A percentile compares a stretch with the other conserved stretches of the same genome.
phyloP scores from a whole-genome alignment of 2,888 invertebrate species.

The Phortica magna region DNA sequence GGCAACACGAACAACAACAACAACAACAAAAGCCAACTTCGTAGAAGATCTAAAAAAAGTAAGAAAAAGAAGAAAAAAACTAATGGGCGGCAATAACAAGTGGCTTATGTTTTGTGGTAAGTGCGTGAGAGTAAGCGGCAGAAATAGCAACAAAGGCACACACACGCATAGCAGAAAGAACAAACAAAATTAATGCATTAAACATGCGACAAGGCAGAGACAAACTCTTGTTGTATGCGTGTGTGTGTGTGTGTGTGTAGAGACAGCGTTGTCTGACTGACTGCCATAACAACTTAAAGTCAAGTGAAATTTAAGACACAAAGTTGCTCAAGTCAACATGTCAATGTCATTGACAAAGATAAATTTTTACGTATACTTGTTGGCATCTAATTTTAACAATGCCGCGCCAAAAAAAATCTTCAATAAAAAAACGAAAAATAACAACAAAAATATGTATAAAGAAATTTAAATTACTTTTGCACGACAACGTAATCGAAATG shows the following conservation, averaged over 20 bases:
- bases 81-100: conserved; percentile 23
- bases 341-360: conserved; percentile 68
- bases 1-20: conserved; percentile 16
- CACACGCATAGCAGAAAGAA: not conserved
- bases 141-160: conserved; percentile 1
- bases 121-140: not conserved
- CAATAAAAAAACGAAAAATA: not conserved
- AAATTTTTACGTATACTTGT: conserved; percentile 52
- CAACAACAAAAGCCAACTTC: conserved; percentile 7
- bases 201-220: conserved; percentile 32
- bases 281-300: conserved; percentile 18
- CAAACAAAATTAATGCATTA: conserved; percentile 44
- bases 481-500: conserved; percentile 56
- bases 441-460: not conserved
- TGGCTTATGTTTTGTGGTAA: conserved; percentile 20
- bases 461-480: conserved; percentile 14
- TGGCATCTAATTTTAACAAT: conserved; percentile 1
- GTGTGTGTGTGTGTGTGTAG: not conserved
- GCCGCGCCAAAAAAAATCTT: not conserved
- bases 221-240: not conserved
- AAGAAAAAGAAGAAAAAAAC: not conserved
- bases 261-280: too few species aligned
- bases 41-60: not conserved
- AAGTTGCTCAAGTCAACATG: conserved; percentile 45
- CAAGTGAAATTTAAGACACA: conserved; percentile 14